Evolutionary conservation across 2,888 invertebrate genomes (phyloP).

Genomic region (Hoplodrina ambigua): DNA sequence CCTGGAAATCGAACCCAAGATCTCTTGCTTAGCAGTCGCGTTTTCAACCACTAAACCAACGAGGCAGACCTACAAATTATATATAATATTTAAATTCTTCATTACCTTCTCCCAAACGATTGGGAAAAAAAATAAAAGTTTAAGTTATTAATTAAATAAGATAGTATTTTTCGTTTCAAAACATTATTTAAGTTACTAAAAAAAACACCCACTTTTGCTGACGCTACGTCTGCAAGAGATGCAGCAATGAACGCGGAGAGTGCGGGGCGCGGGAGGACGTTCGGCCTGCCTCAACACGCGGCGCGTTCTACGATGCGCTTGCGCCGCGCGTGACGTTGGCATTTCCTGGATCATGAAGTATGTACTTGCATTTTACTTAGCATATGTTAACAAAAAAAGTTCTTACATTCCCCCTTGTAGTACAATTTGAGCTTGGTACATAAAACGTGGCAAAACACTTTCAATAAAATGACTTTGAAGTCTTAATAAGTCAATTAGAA

Average conservation of each 20-base stretch:
- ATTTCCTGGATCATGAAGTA: conserved; percentile 69
- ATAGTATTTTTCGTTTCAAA: background rate
- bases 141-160: no score
- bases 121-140: no score
- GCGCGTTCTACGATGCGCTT: conserved; percentile 78
- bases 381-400: conserved; percentile 3
- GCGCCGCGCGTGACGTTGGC: conserved; percentile 70
- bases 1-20: no score
- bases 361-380: conserved; percentile 35
- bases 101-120: no score
- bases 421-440: background rate
- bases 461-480: background rate
- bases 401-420: background rate
- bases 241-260: conserved; percentile 25
- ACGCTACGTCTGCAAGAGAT: conserved; percentile 69
- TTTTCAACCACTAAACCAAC: no score
- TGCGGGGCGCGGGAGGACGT: conserved; percentile 70
- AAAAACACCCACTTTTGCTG: conserved; percentile 65
- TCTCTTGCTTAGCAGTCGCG: no score
- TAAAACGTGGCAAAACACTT: background rate
- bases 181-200: background rate
- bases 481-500: background rate
- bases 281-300: conserved; percentile 88
- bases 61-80: no score
- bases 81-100: no score